Evolutionary conservation across 2,888 invertebrate species (phyloP), one percentile per base, ranked within the genome.

Genomic region (Itoplectis maculator): DNA sequence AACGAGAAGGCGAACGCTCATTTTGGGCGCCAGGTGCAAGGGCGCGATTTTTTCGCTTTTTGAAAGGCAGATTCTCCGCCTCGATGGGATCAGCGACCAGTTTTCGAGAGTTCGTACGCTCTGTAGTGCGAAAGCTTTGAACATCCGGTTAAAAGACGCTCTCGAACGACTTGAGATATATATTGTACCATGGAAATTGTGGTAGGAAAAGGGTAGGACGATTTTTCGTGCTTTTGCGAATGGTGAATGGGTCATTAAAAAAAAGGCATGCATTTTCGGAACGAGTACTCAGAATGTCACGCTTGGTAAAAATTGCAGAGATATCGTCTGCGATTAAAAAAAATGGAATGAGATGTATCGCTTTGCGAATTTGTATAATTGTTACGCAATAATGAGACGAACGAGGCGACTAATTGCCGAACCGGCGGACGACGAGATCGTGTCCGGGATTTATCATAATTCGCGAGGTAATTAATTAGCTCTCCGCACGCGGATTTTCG

Each of bases 1-100:
- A 54, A 66, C 13, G 42, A 37, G 37, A 20, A 45, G n/a, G 35
- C 51, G 74, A 23, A 72, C 79, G 83, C 75, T n/a, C n/a, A n/a
- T n/a, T n/a, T n/a, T 84, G 84, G 84, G 77, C 81, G 86, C 88
- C 89, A 89, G 89, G 88, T 88, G 88, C 87, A 85, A 88, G 29
- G 2, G 66, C 75, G 54, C 75, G 75, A 75, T 65, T 75, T 75
- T 75, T 42, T 74, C 54, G 66, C n/a, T 66, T 66, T 54, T 75
- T 59, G n/a, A 66, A 68, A 75, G 66, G 66, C 40, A 59, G 42
- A 42, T 42, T 23, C 5, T 29, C 29, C 29, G 65, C 56, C 20
- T 20, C 45, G 75, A 73, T 37, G 61, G 61, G 61, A 73, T 73
- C 61, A 61, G 37, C 61, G 61, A 9, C 61, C 61, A 37, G 37